Conservation (phyloP, 2,888 invertebrate genomes). For the Amorpha juglandis region DNA sequence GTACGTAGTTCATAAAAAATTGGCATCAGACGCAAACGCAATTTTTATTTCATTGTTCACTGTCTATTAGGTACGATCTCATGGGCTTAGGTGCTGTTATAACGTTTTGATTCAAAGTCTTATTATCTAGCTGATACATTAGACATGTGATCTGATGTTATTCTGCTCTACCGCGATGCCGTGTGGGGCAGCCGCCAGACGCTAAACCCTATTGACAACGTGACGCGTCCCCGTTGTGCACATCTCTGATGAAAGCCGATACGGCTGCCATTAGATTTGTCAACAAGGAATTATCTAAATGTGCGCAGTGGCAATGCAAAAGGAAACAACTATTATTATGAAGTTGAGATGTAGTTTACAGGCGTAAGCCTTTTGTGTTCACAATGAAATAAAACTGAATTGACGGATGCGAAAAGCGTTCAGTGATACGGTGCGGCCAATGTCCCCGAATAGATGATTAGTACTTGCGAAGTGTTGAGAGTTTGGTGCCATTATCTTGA, state of each 20-base stretch:
- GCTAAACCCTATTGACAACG: constrained; percentile 7
- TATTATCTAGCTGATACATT: not conserved
- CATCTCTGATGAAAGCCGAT: constrained; percentile 48
- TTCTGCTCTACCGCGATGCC: not conserved
- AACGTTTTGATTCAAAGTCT: not conserved
- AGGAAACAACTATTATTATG: constrained; percentile 21
- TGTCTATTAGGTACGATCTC: too few relatives aligned
- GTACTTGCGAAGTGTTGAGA: too few relatives aligned
- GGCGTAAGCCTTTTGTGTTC: constrained; percentile 8
- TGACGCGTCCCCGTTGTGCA: constrained; percentile 31
- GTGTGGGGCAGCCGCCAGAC: not conserved
- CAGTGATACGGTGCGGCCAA: too few relatives aligned
- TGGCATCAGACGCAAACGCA: too few relatives aligned
- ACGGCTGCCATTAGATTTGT: constrained; percentile 50
- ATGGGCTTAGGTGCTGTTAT: not conserved
- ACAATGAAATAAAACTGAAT: not conserved
- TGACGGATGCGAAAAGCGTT: not conserved
- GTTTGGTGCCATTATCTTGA: too few relatives aligned
- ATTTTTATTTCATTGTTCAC: too few relatives aligned
- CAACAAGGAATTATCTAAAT: constrained; percentile 47
- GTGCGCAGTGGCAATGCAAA: constrained; percentile 47
- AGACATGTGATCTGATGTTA: not conserved
- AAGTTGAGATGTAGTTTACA: not conserved
- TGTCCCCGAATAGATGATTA: too few relatives aligned
- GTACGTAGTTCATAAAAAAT: too few relatives aligned